A percentile compares a stretch with the other conserved stretches of the same genome.
These are phyloP conservation scores for Engystomops pustulosus DNA, from an alignment of 2,113 vertebrate species.

Conservation along the genomic window DNA sequence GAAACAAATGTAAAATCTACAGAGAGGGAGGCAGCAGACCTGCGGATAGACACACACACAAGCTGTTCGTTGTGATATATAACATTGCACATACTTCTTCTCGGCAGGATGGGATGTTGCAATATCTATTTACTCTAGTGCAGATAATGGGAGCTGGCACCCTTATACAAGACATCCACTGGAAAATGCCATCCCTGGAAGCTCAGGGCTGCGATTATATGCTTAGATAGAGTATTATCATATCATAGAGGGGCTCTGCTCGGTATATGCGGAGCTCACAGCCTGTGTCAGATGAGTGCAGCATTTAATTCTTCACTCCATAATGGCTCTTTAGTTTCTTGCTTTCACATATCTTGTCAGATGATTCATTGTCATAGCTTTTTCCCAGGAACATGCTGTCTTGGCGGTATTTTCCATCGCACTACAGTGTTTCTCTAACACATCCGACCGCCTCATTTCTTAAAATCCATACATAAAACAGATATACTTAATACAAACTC, in stretches of 20 bases:
- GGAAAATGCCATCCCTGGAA: slow-evolving; percentile 20
- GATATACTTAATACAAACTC: too few relatives aligned
- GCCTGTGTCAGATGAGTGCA: not conserved
- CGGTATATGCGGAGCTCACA: not conserved
- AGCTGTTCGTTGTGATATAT: slow-evolving; percentile 10
- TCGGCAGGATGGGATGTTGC: not conserved
- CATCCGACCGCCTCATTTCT: not conserved
- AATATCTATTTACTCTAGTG: slow-evolving; percentile 52
- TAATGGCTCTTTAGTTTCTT: not conserved
- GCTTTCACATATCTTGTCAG: not conserved
- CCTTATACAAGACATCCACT: not conserved
- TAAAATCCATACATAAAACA: too few relatives aligned
- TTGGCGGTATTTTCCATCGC: not conserved
- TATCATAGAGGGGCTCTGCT: not conserved
- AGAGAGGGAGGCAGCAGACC: not conserved
- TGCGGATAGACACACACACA: slow-evolving; percentile 3
- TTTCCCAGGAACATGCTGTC: not conserved
- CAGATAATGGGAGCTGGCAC: slow-evolving; percentile 48
- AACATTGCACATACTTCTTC: slow-evolving; percentile 14
- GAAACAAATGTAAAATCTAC: not conserved
- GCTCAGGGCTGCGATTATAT: not conserved
- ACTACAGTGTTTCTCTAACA: not conserved
- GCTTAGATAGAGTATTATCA: not conserved
- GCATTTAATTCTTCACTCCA: not conserved
- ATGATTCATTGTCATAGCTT: not conserved